A percentile compares a stretch with the other conserved stretches of the same genome.
Evolutionary conservation across 2,113 vertebrate genomes (phyloP).

Genomic region (Hiodon alosoides): DNA sequence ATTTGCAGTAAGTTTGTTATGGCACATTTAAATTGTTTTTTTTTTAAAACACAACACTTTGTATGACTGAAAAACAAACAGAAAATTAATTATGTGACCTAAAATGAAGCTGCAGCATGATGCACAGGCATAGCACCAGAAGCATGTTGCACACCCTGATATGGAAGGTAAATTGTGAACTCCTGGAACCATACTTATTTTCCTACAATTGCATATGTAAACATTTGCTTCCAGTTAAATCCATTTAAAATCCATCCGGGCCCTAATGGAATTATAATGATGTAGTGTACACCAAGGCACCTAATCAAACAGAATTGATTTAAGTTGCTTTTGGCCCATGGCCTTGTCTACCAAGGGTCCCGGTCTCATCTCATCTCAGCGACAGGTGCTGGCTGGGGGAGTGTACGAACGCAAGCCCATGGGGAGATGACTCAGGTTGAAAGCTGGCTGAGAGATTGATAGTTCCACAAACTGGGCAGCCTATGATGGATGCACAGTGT

Average conservation of each 20-base stretch:
- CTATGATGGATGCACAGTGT: constrained; percentile 20
- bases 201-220: constrained; percentile 52
- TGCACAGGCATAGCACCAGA: neutral
- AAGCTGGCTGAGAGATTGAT: constrained; percentile 20
- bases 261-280: constrained; percentile 68
- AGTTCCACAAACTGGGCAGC: constrained; percentile 20
- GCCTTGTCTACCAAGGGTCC: constrained; percentile 42
- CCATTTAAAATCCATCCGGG: constrained; percentile 62
- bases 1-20: too few relatives aligned
- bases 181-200: constrained; percentile 53
- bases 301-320: constrained; percentile 67
- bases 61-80: too few relatives aligned
- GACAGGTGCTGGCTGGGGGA: constrained; percentile 32
- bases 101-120: too few relatives aligned
- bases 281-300: constrained; percentile 54
- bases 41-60: too few relatives aligned
- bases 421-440: constrained; percentile 18
- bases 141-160: constrained; percentile 38
- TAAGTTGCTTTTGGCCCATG: constrained; percentile 49
- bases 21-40: too few relatives aligned
- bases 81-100: too few relatives aligned
- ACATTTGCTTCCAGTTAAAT: constrained; percentile 58
- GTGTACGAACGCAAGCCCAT: neutral
- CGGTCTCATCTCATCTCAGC: constrained; percentile 42
- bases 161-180: constrained; percentile 37